These are phyloP conservation scores for Apodemia zela DNA, from an alignment of 2,888 invertebrate species.

Conservation along the genomic window DNA sequence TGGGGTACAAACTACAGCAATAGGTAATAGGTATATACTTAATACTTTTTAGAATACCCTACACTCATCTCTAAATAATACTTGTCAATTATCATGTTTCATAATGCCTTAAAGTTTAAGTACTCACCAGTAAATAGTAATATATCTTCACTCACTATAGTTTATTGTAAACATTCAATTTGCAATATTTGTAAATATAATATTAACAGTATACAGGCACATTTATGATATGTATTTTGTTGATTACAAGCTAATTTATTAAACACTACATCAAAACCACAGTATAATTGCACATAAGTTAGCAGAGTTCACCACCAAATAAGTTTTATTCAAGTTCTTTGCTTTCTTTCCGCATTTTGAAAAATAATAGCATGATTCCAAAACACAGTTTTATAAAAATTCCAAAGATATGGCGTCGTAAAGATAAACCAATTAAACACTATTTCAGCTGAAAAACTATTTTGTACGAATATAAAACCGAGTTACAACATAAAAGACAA, in stretches of 20 bases:
- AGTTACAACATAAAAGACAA: neutral
- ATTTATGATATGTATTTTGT: slow-evolving; percentile 73
- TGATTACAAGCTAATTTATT: slow-evolving; percentile 41
- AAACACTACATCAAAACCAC: slow-evolving; percentile 40
- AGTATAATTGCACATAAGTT: slow-evolving; percentile 30
- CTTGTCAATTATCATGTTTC: too few relatives aligned
- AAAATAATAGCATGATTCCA: neutral
- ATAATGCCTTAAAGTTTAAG: slow-evolving; percentile 12
- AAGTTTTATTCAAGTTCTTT: slow-evolving; percentile 3
- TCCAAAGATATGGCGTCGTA: slow-evolving; percentile 10
- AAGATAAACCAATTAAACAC: neutral
- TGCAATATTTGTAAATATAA: slow-evolving; percentile 24
- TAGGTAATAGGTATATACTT: too few relatives aligned
- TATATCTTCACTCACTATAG: neutral
- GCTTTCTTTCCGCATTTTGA: neutral
- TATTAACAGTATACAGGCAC: slow-evolving; percentile 62
- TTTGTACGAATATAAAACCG: neutral
- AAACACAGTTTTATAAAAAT: slow-evolving; percentile 8
- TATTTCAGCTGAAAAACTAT: neutral
- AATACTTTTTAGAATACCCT: too few relatives aligned
- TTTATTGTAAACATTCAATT: slow-evolving; percentile 1
- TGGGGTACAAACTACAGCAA: too few relatives aligned
- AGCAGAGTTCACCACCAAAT: neutral
- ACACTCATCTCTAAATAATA: too few relatives aligned
- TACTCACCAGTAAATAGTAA: slow-evolving; percentile 29